Percentiles rank a stretch among this genome's conserved stretches.
These are phyloP conservation scores for Nycticebus coucang DNA, from an alignment of 2,113 vertebrate genomes.

Conservation along the genomic window DNA sequence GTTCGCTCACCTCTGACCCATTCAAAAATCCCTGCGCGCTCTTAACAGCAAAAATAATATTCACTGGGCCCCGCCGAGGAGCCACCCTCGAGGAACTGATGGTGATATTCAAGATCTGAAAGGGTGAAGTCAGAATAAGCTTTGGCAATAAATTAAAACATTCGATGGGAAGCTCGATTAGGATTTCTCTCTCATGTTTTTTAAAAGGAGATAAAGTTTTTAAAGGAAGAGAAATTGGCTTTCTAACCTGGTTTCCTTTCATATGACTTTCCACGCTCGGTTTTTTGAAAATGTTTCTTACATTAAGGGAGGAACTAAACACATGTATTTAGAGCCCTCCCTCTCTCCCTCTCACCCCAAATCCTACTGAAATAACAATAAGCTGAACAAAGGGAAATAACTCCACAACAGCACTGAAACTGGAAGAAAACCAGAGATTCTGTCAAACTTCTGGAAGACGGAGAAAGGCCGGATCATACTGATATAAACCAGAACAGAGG, in stretches of 20 bases:
- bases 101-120: constrained; percentile 95
- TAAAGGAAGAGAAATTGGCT: neutral
- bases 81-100: constrained; percentile 73
- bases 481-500: neutral
- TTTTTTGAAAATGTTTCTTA: neutral
- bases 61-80: constrained; percentile 88
- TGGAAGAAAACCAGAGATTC: neutral
- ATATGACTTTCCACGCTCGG: neutral
- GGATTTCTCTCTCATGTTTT: neutral
- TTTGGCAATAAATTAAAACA: neutral
- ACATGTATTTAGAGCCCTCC: neutral
- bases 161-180: neutral
- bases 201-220: neutral
- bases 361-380: constrained; percentile 19
- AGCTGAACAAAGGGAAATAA: neutral
- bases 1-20: constrained; percentile 93
- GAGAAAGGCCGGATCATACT: neutral
- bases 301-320: neutral
- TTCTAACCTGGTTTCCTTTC: neutral
- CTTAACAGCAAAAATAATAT: constrained; percentile 90
- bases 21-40: constrained; percentile 86
- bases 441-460: neutral
- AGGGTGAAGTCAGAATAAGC: constrained; percentile 47
- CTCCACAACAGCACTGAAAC: neutral
- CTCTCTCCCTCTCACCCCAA: neutral